Evolutionary conservation across 2,797 vertebrate genomes (phyloP).

Genomic region (Sandelia bainsii): DNA sequence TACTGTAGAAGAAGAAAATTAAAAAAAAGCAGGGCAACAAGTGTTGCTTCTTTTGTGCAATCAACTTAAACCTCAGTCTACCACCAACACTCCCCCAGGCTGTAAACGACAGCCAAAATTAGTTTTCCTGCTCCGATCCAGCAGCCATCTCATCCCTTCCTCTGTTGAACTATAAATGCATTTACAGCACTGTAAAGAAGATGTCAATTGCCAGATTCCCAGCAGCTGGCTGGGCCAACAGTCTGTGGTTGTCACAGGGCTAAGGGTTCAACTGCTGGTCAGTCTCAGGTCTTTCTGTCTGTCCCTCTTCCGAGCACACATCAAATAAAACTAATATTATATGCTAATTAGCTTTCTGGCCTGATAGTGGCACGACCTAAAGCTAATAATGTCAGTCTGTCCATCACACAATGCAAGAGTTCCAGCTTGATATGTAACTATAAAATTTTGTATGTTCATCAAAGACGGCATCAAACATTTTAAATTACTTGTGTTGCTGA

Average conservation of each 20-base stretch:
- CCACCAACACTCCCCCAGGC: slow-evolving; percentile 25
- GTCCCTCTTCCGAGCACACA: neutral
- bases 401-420: neutral
- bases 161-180: slow-evolving; percentile 77
- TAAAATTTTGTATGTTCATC: neutral
- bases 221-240: slow-evolving; percentile 71
- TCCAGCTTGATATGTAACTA: neutral
- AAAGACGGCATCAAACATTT: neutral
- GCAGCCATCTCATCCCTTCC: slow-evolving; percentile 61
- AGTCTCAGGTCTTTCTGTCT: slow-evolving; percentile 57
- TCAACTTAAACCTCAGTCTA: slow-evolving; percentile 42
- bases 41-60: slow-evolving; percentile 34
- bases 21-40: slow-evolving; percentile 15
- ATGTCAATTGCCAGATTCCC: slow-evolving; percentile 79
- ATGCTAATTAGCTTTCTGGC: slow-evolving; percentile 1
- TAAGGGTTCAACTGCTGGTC: slow-evolving; percentile 80
- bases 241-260: slow-evolving; percentile 69
- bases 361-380: neutral
- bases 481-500: neutral
- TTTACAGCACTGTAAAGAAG: slow-evolving; percentile 84
- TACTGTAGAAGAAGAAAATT: slow-evolving; percentile 19
- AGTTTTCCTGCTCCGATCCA: slow-evolving; percentile 64
- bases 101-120: slow-evolving; percentile 57
- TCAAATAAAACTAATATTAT: slow-evolving; percentile 10
- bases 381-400: neutral